Conservation (phyloP, 2,797 vertebrate species). For the Botia kubotai region DNA sequence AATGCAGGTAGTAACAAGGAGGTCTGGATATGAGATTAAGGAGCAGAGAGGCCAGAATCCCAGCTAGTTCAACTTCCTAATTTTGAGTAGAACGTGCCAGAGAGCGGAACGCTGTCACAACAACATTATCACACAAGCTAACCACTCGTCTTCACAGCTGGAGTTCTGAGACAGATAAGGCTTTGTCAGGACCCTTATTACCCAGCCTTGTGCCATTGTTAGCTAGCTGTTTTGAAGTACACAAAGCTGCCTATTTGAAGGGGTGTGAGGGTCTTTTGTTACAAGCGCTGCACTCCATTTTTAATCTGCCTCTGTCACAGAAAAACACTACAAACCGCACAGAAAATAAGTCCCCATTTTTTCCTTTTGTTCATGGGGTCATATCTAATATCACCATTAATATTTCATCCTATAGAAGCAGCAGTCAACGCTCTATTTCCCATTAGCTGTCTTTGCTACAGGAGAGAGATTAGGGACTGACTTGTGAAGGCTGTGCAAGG, state of each 20-base stretch:
- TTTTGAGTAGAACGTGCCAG: conserved; percentile 16
- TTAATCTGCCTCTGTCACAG: conserved; percentile 37
- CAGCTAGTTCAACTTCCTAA: conserved; percentile 20
- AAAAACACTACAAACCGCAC: conserved; percentile 45
- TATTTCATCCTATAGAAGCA: conserved; percentile 41
- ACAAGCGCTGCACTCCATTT: conserved; percentile 31
- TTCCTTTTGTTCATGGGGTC: conserved; percentile 52
- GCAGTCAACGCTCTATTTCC: conserved; percentile 22
- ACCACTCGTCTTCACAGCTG: conserved; percentile 37
- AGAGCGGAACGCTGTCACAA: conserved; percentile 37
- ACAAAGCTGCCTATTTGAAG: conserved; percentile 41
- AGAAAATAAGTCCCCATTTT: conserved; percentile 50
- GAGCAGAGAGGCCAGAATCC: conserved; percentile 69
- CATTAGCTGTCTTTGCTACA: conserved; percentile 17
- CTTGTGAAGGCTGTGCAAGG: conserved; percentile 19
- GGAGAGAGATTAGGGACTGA: conserved; percentile 41
- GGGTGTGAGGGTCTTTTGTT: conserved; percentile 35
- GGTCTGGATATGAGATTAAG: conserved; percentile 59
- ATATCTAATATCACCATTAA: conserved; percentile 53
- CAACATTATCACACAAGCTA: conserved; percentile 22
- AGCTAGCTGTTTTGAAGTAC: conserved; percentile 18
- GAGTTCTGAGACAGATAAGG: conserved; percentile 39
- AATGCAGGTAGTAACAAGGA: conserved; percentile 48
- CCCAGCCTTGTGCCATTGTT: conserved; percentile 30
- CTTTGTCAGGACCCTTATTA: conserved; percentile 47